Evolutionary conservation across 2,888 invertebrate species (phyloP), one percentile per base, ranked within the genome.

Genomic region (Sesia apiformis): DNA sequence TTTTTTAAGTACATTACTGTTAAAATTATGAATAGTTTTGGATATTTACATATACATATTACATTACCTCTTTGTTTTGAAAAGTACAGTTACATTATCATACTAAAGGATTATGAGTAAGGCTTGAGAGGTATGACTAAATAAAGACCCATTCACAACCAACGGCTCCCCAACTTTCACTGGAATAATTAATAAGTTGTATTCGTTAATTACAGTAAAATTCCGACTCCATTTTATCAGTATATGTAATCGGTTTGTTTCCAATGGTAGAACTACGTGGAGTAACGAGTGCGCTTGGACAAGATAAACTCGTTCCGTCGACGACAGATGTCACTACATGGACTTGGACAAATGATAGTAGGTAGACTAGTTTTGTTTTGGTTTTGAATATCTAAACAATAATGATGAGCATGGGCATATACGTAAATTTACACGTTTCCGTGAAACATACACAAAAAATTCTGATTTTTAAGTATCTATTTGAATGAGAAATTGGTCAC

Each of bases 281-380:
- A 81, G 72, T 83, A 83, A 81, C 76, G 82, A 80, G 70, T 64
- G 6, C 4, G 39, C n/a, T 62, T 60, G 64, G 67, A 65, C 59
- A 66, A 74, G 81, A 83, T 82, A 80, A 81, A 81, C 81, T 77
- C 70, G 83, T 83, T 80, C 63, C 60, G 41, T 52, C 60, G 71
- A 61, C 73, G 81, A 83, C 83, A 80, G 78, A 83, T 77, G 83
- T 82, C 83, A 80, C 70, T 62, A 65, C 57, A 63, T n/a, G 63
- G 70, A 73, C 72, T 69, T 56, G 66, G 77, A 84, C 82, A 82
- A 84, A 84, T 83, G 81, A 78, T 80, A 78, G 70, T 60, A 67
- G 7, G 40, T 8, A 8, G 38, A 50, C 38, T 38, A 50, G 50
- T 7, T 50, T 50, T 50, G 50, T 38, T 50, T 38, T 5, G 7